Evolutionary conservation across 2,888 invertebrate species (phyloP).

Genomic region (Micoletzkya japonica): DNA sequence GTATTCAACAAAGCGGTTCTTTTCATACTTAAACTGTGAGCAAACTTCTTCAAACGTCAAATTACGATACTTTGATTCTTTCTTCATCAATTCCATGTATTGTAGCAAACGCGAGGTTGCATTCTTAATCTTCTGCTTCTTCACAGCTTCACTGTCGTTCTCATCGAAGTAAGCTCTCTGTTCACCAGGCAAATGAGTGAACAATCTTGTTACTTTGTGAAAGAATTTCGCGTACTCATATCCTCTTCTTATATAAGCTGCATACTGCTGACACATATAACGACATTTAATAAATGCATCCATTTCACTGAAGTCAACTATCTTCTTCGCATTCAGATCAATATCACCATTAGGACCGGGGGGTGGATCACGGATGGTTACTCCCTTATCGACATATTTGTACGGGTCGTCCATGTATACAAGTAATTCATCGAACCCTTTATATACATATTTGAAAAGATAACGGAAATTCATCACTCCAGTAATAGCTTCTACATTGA

Average conservation of each 20-base stretch:
- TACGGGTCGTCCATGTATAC: conserved; percentile 4
- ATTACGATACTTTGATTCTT: background rate
- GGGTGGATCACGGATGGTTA: background rate
- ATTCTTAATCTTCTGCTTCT: background rate
- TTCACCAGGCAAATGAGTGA: background rate
- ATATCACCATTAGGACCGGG: no score
- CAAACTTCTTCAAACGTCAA: conserved; percentile 1
- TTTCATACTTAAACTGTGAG: background rate
- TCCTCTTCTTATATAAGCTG: conserved; percentile 58
- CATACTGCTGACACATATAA: conserved; percentile 60
- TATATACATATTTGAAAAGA: conserved; percentile 61
- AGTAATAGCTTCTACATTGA: conserved; percentile 64
- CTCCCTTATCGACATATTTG: conserved; percentile 1
- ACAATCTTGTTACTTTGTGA: background rate
- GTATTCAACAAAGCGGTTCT: background rate
- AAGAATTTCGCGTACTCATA: conserved; percentile 28
- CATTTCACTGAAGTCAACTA: conserved; percentile 56
- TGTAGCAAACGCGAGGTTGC: background rate
- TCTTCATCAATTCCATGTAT: background rate
- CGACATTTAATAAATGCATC: conserved; percentile 54
- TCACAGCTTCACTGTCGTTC: background rate
- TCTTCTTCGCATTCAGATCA: no score
- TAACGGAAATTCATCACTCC: conserved; percentile 55
- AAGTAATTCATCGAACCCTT: conserved; percentile 46
- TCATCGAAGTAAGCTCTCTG: background rate